Conservation (phyloP, 2,888 invertebrate genomes). For the Argyra leucocephala region DNA sequence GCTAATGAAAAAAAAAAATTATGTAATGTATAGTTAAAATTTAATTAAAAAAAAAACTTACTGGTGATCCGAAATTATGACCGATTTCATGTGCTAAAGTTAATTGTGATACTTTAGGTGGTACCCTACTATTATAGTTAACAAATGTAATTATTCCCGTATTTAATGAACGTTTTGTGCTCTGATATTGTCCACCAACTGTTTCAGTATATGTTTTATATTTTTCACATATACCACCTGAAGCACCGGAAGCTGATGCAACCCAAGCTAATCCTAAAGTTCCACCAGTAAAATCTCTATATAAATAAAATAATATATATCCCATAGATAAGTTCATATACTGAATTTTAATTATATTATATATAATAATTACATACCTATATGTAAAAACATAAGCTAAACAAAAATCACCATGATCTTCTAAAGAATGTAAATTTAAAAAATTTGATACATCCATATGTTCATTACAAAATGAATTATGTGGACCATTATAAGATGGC, state of each 20-base stretch:
- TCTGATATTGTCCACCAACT: constrained; percentile 86
- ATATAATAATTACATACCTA: constrained; percentile 33
- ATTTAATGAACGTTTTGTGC: constrained; percentile 87
- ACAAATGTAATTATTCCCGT: constrained; percentile 98
- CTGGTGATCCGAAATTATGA: constrained; percentile 97
- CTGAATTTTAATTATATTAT: too few relatives aligned
- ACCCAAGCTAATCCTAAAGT: constrained; percentile 99
- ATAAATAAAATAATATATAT: constrained; percentile 9
- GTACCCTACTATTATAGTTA: constrained; percentile 94
- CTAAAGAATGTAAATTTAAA: constrained; percentile 91
- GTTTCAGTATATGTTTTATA: constrained; percentile 96
- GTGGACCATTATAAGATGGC: constrained; percentile 53
- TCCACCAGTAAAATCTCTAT: constrained; percentile 91
- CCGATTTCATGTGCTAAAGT: constrained; percentile 98
- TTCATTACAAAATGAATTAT: constrained; percentile 85
- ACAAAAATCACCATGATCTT: constrained; percentile 97
- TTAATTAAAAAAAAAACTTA: constrained; percentile 44
- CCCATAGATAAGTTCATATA: too few relatives aligned
- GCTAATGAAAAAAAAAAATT: constrained; percentile 49
- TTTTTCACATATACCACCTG: constrained; percentile 97
- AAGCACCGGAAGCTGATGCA: constrained; percentile 92
- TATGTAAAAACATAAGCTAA: constrained; percentile 99
- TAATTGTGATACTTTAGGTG: constrained; percentile 93
- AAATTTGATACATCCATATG: constrained; percentile 99
- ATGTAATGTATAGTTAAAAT: neutral